These are phyloP conservation scores for Euwallacea fornicatus DNA, from an alignment of 1,140 invertebrate species.

Conservation along the genomic window DNA sequence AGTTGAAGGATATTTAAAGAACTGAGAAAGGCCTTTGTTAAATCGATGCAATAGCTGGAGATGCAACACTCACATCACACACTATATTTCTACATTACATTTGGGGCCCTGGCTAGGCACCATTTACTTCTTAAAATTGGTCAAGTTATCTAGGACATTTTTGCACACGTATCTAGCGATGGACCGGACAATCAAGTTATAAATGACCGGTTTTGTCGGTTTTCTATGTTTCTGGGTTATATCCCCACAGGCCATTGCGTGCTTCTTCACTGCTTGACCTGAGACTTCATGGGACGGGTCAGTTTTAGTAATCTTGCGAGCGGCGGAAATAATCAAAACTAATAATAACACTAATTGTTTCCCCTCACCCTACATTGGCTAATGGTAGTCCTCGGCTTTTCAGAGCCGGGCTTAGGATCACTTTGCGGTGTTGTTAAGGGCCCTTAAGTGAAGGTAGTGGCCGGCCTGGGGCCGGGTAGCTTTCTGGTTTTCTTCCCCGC, in stretches of 20 bases:
- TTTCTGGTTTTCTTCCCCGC: constrained; percentile 23
- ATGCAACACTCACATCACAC: too few species aligned
- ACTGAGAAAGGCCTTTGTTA: too few species aligned
- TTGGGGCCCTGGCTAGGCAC: background rate
- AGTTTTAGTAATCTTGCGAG: constrained; percentile 12
- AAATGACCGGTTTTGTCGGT: constrained; percentile 39
- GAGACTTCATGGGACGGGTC: constrained; percentile 7
- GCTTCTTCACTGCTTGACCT: constrained; percentile 26
- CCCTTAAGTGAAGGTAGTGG: background rate
- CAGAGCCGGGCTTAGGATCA: constrained; percentile 23
- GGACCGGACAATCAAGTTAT: constrained; percentile 50
- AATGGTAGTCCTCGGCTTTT: constrained; percentile 20
- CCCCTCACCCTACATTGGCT: constrained; percentile 4
- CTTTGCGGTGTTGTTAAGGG: constrained; percentile 20
- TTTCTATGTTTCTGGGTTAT: constrained; percentile 20
- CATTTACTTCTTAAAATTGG: constrained; percentile 19
- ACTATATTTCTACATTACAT: too few species aligned
- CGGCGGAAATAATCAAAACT: constrained; percentile 2
- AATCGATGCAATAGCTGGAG: too few species aligned
- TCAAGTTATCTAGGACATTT: constrained; percentile 44
- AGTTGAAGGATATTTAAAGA: too few species aligned
- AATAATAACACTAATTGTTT: background rate
- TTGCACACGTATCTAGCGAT: constrained; percentile 49
- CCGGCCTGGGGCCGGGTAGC: constrained; percentile 7
- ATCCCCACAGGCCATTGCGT: constrained; percentile 27